Percentiles rank a stretch among this genome's conserved stretches.
phyloP scores from a whole-genome alignment of 2,797 vertebrate species.

The Spinibarbus caldwelli region DNA sequence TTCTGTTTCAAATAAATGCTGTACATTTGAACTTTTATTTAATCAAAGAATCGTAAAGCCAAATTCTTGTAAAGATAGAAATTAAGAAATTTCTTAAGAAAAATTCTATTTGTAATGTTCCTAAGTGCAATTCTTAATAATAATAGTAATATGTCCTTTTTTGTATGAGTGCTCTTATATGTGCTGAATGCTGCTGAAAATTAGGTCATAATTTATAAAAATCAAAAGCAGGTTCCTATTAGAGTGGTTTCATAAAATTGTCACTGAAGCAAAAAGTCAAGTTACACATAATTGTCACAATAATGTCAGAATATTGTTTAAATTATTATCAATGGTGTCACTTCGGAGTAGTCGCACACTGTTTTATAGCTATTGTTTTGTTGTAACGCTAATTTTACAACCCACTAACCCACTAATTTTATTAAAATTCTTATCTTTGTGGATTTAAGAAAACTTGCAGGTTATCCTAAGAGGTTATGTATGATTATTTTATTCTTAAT shows the following conservation, averaged over 20 bases:
- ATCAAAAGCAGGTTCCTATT: too few relatives aligned
- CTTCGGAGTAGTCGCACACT: neutral
- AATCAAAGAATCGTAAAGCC: neutral
- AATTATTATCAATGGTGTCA: neutral
- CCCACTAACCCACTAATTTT: neutral
- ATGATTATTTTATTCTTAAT: neutral
- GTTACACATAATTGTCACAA: too few relatives aligned
- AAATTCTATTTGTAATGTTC: neutral
- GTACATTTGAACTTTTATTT: neutral
- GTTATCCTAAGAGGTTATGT: neutral
- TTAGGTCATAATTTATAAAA: too few relatives aligned
- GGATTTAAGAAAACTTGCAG: too few relatives aligned
- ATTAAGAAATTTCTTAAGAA: neutral
- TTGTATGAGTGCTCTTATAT: too few relatives aligned
- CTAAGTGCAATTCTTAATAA: neutral
- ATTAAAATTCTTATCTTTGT: neutral
- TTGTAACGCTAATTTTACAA: neutral
- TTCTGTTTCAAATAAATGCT: neutral
- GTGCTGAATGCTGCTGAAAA: too few relatives aligned
- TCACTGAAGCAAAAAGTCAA: too few relatives aligned
- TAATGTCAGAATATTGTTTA: neutral
- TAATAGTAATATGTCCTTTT: too few relatives aligned
- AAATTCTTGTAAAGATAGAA: neutral
- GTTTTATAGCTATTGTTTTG: neutral
- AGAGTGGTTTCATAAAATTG: too few relatives aligned